A percentile compares a stretch with the other conserved stretches of the same genome.
Conservation (phyloP, 2,888 invertebrate species). For the Lamproptera curius region DNA sequence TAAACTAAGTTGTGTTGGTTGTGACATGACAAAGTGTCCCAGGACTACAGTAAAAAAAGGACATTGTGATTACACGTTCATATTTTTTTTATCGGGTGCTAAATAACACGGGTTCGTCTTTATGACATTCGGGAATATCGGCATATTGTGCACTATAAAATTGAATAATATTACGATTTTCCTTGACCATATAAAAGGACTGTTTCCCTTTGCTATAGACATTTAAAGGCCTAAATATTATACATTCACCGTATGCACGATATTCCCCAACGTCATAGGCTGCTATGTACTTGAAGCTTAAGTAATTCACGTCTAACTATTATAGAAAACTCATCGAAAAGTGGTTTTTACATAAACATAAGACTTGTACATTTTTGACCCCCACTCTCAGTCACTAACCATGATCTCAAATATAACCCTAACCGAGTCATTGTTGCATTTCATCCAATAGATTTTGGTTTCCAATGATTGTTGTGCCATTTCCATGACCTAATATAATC, state of each 20-base stretch:
- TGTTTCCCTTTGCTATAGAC: neutral
- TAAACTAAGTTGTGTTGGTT: conserved; percentile 48
- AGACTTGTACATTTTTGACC: conserved; percentile 4
- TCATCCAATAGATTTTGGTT: conserved; percentile 23
- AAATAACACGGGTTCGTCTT: conserved; percentile 34
- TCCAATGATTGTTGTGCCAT: conserved; percentile 51
- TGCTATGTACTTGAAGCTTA: conserved; percentile 18
- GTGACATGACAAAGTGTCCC: conserved; percentile 12
- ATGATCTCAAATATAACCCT: conserved; percentile 72
- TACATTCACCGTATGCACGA: conserved; percentile 47
- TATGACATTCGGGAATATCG: conserved; percentile 44
- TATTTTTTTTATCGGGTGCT: conserved; percentile 48
- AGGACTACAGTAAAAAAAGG: conserved; percentile 1
- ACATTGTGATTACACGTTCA: conserved; percentile 29
- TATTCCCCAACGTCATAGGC: conserved; percentile 39
- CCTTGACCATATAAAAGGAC: neutral
- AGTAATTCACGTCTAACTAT: conserved; percentile 16
- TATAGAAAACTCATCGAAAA: neutral
- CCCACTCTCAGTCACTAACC: conserved; percentile 35
- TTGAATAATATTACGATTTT: too few species aligned
- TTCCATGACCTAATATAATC: conserved; percentile 22
- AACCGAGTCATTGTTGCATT: conserved; percentile 64
- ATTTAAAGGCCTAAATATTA: conserved; percentile 32
- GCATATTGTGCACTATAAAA: conserved; percentile 51
- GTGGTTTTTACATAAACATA: neutral